A percentile compares a stretch with the other conserved stretches of the same genome.
phyloP scores from a whole-genome alignment of 2,113 vertebrate genomes.

The Caretta caretta region DNA sequence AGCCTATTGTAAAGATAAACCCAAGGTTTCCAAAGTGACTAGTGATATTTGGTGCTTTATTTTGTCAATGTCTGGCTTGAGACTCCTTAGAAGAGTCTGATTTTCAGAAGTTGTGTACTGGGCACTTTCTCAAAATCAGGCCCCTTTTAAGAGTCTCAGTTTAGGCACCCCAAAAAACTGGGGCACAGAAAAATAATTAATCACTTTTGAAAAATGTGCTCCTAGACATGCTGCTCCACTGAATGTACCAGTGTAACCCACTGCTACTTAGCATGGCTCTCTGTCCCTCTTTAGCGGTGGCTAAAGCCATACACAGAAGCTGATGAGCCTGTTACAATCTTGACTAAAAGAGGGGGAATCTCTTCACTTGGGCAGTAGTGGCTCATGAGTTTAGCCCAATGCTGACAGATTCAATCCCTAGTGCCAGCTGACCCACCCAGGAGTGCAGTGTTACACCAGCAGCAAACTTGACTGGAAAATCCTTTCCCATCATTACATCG shows the following conservation, averaged over 20 bases:
- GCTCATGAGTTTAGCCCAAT: background rate
- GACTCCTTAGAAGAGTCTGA: background rate
- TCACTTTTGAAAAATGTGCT: background rate
- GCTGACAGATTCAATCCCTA: background rate
- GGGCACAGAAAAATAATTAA: background rate
- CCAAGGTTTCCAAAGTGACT: background rate
- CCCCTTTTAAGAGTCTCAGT: background rate
- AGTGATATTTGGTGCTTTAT: too few species aligned
- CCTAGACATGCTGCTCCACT: background rate
- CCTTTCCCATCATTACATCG: background rate
- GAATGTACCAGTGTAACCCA: background rate
- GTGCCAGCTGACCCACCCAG: background rate
- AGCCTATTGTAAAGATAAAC: conserved; percentile 3
- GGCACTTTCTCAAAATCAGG: background rate
- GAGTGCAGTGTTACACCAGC: background rate
- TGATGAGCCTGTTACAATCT: background rate
- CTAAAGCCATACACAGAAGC: background rate
- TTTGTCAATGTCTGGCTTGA: background rate
- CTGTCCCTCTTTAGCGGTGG: background rate
- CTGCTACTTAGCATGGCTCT: background rate
- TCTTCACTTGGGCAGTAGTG: background rate
- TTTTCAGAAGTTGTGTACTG: background rate
- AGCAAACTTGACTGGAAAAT: background rate
- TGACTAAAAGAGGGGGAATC: background rate
- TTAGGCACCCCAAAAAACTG: background rate